Base-by-base conservation (phyloP, 2,113 vertebrate species). In the Pluvianellus socialis region DNA sequence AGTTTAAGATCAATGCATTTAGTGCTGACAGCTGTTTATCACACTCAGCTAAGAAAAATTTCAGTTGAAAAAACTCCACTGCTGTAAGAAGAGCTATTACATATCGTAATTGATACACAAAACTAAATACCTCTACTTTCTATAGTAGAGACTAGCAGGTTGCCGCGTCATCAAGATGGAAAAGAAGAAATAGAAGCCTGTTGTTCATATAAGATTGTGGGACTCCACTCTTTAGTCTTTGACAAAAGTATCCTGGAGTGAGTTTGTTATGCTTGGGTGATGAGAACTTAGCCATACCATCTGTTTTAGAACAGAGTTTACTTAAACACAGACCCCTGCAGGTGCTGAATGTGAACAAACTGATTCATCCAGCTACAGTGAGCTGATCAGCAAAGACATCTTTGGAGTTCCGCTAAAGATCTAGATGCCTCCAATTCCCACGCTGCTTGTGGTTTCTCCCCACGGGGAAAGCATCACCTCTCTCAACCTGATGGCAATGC, bases 31-130 rank as follows among this genome's bases (percentile, higher is more conserved):
- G 30, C 14, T 96, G 86, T 92, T 79, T 90, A 67, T 79, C 79
- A 80, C 58, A 96, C 22, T 52, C 80, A 88, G 26, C 16, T 79
- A 90, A 88, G 59, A 83, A 92, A 93, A 97, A 40, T n/a, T 73
- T 97, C 68, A 90, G 12, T 59, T 92, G 49, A 63, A 75, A 73
- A 67, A 49, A 26, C 0, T 24, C 50, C 92, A 61, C 49, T 95
- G 53, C 40, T 77, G 17, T 52, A 90, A 82, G 83, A 79, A 86
- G 63, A 63, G 44, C 28, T 76, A 16, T 40, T 65, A 62, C 22
- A 16, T 71, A 40, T 62, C 63, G 14, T 73, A 94, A 90, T 6
- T 93, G 86, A 89, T 83, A 81, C 14, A 95, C 24, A 65, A 66
- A 86, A 68, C 5, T 4, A 7, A 90, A 59, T 67, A 56, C 14